A percentile compares a stretch with the other conserved stretches of the same genome.
Evolutionary conservation across 2,888 invertebrate species (phyloP).

Genomic region (Pyralis farinalis): DNA sequence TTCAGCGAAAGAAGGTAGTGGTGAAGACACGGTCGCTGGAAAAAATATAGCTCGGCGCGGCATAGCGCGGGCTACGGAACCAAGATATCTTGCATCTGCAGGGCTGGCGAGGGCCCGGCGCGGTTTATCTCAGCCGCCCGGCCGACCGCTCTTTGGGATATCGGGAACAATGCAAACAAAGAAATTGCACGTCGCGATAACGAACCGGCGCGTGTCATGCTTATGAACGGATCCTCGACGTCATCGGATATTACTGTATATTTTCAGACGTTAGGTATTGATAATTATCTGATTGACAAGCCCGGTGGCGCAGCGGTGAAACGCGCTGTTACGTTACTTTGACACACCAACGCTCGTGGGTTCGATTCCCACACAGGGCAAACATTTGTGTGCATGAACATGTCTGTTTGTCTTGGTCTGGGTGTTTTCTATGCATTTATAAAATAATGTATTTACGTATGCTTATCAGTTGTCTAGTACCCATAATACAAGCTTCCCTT

Average conservation of each 20-base stretch:
- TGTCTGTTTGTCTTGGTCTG: no score
- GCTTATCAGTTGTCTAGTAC: no score
- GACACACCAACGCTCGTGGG: no score
- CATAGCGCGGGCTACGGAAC: constrained; percentile 28
- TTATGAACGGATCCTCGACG: constrained; percentile 31
- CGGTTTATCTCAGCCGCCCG: constrained; percentile 51
- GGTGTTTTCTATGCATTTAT: no score
- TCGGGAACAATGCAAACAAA: constrained; percentile 72
- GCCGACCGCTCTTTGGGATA: constrained; percentile 57
- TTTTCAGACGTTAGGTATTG: no score
- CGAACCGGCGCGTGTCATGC: constrained; percentile 50
- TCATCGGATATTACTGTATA: constrained; percentile 4
- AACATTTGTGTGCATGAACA: no score
- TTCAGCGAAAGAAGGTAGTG: constrained; percentile 37
- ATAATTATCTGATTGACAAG: no score
- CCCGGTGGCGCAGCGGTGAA: no score
- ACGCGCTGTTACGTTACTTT: no score
- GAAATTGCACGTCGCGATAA: constrained; percentile 67
- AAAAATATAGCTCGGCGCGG: constrained; percentile 42
- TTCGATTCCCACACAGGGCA: no score
- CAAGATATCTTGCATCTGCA: constrained; percentile 62
- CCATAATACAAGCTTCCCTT: no score
- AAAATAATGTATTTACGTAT: no score
- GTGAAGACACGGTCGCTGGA: constrained; percentile 36
- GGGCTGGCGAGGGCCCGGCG: constrained; percentile 39